Evolutionary conservation across 2,888 invertebrate genomes (phyloP), one percentile per base, ranked within the genome.

Genomic region (Trichogramma evanescens): DNA sequence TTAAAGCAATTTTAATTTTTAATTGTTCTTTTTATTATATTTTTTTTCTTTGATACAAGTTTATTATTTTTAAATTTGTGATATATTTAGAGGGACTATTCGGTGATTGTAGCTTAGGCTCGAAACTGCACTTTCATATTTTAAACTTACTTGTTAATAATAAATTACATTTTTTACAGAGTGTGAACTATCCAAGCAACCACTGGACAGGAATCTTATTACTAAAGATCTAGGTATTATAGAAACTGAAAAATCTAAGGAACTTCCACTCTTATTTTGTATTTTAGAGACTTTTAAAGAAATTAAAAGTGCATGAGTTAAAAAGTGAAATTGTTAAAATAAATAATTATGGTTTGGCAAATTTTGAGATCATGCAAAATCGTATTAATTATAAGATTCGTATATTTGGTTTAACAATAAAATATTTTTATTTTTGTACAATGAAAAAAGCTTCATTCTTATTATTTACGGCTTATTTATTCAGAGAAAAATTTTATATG

Each of bases 221-320:
- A 63, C 69, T 10, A 71, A 74, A 64, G 69, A 72, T 60, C 70
- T 84, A 1, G 82, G 83, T 13, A 80, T 83, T 0, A 77, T 74
- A 62, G 84, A 84, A 62, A 81, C 79, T 50, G 83, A 82, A 56
- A 80, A 78, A 58, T 82, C 82, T 0, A 79, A 79, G 48, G 74
- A 80, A 0, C 63, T 84, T 38, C 84, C 84, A 0, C 68, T 84
- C 1, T 69, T 84, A 2, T 80, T 82, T 3, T 82, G 81, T 62
- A 79, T 84, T 2, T 78, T 84, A 0, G 81, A 83, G 7, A 82
- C 83, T 1, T 82, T 82, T 56, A 82, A 82, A 3, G 70, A 65
- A 55, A 50, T 67, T 4, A 71, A 71, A 45, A 51, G 46, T 4
- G 59, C 59, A 49, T 61, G 39, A 56, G 10, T 40, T 4, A 46